Evolutionary conservation across 2,888 invertebrate genomes (phyloP).

Genomic region (Chloroclystis v-ata): DNA sequence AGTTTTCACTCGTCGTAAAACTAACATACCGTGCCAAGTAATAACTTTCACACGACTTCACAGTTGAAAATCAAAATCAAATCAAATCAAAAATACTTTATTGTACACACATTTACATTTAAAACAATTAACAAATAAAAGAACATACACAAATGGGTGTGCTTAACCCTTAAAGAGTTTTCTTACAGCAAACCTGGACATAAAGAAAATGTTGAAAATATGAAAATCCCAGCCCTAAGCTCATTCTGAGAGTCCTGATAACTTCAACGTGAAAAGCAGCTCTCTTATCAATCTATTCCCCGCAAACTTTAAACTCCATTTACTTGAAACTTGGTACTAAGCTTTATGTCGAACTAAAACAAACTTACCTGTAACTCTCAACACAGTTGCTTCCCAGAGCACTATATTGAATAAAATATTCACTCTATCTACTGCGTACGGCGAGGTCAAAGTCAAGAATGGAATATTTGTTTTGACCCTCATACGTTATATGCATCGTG

Average conservation of each 20-base stretch:
- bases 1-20: conserved; percentile 8
- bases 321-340: conserved; percentile 1
- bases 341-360: conserved; percentile 24
- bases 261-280: neutral
- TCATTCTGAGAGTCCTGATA: neutral
- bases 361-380: conserved; percentile 31
- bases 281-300: neutral
- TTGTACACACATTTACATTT: too few species aligned
- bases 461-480: conserved; percentile 41
- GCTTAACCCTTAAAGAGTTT: too few species aligned
- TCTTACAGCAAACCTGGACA: too few species aligned
- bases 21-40: neutral
- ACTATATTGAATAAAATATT: conserved; percentile 24
- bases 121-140: too few species aligned
- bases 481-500: conserved; percentile 51
- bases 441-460: conserved; percentile 55
- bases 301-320: conserved; percentile 6
- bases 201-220: neutral
- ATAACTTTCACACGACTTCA: neutral
- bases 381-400: conserved; percentile 16
- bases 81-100: too few species aligned
- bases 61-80: too few species aligned
- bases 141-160: too few species aligned
- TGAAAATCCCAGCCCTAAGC: neutral
- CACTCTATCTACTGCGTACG: conserved; percentile 25